phyloP scores from a whole-genome alignment of 2,888 invertebrate species.

The Argynnis bischoffii region DNA sequence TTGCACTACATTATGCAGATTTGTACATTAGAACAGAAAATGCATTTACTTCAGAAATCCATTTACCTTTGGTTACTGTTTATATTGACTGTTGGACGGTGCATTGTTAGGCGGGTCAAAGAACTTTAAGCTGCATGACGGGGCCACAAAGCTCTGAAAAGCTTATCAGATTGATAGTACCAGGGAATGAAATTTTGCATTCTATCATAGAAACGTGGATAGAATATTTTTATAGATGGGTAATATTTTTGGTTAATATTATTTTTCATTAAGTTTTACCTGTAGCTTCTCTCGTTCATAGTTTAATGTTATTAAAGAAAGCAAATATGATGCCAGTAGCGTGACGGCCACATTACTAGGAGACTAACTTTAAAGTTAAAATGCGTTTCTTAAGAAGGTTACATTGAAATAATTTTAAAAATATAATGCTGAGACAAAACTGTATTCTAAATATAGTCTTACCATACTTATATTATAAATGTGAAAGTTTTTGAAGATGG shows the following conservation, averaged over 20 bases:
- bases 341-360: too few relatives aligned
- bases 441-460: background rate
- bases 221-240: conserved; percentile 29
- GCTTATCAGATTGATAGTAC: conserved; percentile 41
- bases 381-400: too few relatives aligned
- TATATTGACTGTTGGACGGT: conserved; percentile 14
- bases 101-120: conserved; percentile 31
- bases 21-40: background rate
- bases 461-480: background rate
- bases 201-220: conserved; percentile 30
- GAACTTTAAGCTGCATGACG: conserved; percentile 33
- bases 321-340: too few relatives aligned
- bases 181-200: conserved; percentile 38
- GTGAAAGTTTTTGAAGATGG: too few relatives aligned
- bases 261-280: too few relatives aligned
- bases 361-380: too few relatives aligned
- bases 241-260: background rate
- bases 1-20: too few relatives aligned
- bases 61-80: conserved; percentile 15
- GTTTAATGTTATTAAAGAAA: too few relatives aligned
- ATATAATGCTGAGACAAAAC: too few relatives aligned
- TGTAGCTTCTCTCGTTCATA: too few relatives aligned
- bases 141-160: conserved; percentile 31
- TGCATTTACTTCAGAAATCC: background rate
- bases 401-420: too few relatives aligned